Conservation (phyloP, 2,888 invertebrate genomes). For the Quadriops clusia region DNA sequence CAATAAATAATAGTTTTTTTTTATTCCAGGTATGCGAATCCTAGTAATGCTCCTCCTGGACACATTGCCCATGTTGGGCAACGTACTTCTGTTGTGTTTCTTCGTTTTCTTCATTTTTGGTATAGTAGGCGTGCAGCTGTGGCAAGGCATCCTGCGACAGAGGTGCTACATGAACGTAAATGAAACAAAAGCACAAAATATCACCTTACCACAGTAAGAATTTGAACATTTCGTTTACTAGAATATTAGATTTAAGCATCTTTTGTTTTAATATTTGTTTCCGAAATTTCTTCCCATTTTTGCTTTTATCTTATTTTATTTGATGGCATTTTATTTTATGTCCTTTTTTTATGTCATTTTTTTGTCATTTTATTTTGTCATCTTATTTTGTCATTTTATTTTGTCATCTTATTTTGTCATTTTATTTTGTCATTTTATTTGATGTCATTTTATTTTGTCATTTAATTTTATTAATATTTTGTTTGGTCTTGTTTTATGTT, state of each 20-base stretch:
- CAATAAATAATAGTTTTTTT: too few relatives aligned
- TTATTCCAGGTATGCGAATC: slow-evolving; percentile 85
- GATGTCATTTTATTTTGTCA: too few relatives aligned
- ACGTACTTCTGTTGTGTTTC: slow-evolving; percentile 95
- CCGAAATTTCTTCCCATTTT: background rate
- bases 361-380: background rate
- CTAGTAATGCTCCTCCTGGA: slow-evolving; percentile 96
- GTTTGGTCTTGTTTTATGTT: too few relatives aligned
- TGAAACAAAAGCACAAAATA: slow-evolving; percentile 17
- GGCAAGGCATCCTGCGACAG: slow-evolving; percentile 95
- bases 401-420: too few relatives aligned
- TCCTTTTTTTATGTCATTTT: slow-evolving; percentile 2
- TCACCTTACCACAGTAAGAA: slow-evolving; percentile 67
- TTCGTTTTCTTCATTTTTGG: slow-evolving; percentile 99
- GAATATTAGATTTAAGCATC: too few relatives aligned
- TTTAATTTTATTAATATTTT: too few relatives aligned
- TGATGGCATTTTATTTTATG: slow-evolving; percentile 5
- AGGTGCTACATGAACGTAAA: slow-evolving; percentile 61
- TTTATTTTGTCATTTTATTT: too few relatives aligned
- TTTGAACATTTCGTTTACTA: too few relatives aligned
- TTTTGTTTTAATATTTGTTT: slow-evolving; percentile 2
- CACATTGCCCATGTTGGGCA: slow-evolving; percentile 98
- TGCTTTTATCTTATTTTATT: background rate
- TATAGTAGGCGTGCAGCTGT: slow-evolving; percentile 97
- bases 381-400: too few relatives aligned